phyloP scores from a whole-genome alignment of 2,797 vertebrate genomes.

The Clarias pachynema region DNA sequence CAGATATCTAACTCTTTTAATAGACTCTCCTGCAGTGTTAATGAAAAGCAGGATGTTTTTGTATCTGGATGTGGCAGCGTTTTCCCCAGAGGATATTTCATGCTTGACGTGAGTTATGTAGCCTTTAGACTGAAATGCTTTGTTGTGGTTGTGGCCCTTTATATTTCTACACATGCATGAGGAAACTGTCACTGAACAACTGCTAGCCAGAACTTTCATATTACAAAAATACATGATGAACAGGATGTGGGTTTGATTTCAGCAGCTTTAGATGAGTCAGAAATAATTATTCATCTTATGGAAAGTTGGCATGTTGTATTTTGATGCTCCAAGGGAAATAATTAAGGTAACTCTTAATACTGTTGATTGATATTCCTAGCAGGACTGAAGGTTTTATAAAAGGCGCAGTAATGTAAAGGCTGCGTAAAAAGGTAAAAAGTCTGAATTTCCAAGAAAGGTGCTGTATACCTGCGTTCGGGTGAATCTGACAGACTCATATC shows the following conservation, averaged over 20 bases:
- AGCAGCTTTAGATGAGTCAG: not conserved
- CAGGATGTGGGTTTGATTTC: slow-evolving; percentile 4
- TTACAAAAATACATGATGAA: not conserved
- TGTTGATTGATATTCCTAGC: not conserved
- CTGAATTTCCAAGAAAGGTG: not conserved
- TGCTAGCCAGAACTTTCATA: not conserved
- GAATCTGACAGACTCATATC: not conserved
- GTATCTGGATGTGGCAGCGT: not conserved
- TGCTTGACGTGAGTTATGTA: slow-evolving; percentile 1
- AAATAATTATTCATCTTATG: not conserved
- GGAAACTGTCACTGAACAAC: not conserved
- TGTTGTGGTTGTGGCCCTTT: not conserved
- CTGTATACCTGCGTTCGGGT: too few species aligned
- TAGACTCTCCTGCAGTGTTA: not conserved
- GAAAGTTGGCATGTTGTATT: not conserved
- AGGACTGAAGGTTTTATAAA: not conserved
- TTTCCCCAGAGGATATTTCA: not conserved
- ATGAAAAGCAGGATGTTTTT: not conserved
- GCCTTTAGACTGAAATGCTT: slow-evolving; percentile 14
- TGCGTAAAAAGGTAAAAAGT: not conserved
- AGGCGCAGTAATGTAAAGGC: too few species aligned
- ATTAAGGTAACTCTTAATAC: not conserved
- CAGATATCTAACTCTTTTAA: not conserved
- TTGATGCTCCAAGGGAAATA: not conserved
- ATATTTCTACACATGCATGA: not conserved